Evolutionary conservation across 2,797 vertebrate genomes (phyloP).

Genomic region (Oophaga sylvatica): DNA sequence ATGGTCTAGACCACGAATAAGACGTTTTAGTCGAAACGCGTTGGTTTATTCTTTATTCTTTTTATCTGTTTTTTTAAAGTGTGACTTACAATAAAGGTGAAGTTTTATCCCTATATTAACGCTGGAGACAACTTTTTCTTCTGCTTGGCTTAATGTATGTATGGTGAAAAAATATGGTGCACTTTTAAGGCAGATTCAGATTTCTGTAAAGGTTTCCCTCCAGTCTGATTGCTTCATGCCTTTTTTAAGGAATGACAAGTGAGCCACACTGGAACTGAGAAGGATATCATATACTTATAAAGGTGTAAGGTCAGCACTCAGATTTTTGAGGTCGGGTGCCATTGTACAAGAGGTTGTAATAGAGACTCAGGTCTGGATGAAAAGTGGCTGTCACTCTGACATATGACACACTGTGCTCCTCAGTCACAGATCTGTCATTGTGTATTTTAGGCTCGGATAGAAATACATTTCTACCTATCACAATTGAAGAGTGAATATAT

Average conservation of each 20-base stretch:
- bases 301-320: not conserved
- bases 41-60: too few relatives aligned
- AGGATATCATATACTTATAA: not conserved
- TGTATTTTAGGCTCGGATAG: constrained; percentile 29
- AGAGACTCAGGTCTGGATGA: not conserved
- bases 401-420: not conserved
- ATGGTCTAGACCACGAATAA: too few relatives aligned
- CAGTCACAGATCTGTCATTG: constrained; percentile 27
- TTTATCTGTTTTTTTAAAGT: too few relatives aligned
- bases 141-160: too few relatives aligned
- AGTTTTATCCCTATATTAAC: too few relatives aligned
- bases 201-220: not conserved
- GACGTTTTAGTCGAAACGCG: too few relatives aligned
- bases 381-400: not conserved
- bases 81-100: too few relatives aligned
- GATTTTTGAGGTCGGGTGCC: not conserved
- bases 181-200: not conserved
- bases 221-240: not conserved
- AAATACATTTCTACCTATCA: constrained; percentile 41
- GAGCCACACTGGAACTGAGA: not conserved
- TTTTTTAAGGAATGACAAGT: not conserved
- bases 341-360: not conserved
- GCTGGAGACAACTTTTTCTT: too few relatives aligned
- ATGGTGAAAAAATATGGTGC: not conserved
- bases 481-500: constrained; percentile 16